These are phyloP conservation scores for Vireo altiloquus DNA, from an alignment of 2,113 vertebrate genomes.

Conservation along the genomic window DNA sequence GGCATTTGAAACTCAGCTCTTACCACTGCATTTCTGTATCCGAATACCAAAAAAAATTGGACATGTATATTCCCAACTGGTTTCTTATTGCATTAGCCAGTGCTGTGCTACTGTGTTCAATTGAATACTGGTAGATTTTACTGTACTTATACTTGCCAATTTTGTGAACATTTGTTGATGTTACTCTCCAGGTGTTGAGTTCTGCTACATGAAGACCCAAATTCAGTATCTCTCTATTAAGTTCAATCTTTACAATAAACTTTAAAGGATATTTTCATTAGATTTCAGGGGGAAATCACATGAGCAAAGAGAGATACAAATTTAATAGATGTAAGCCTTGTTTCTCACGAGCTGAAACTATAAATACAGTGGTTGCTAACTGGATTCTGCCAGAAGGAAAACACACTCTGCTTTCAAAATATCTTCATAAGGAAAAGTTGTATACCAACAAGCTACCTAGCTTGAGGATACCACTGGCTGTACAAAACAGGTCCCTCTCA, in stretches of 20 bases:
- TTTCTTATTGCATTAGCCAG: slow-evolving; percentile 9
- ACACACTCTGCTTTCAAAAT: background rate
- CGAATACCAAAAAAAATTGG: background rate
- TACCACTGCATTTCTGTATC: background rate
- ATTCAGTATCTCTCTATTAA: background rate
- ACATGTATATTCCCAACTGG: background rate
- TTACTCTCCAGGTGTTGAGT: background rate
- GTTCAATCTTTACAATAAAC: slow-evolving; percentile 9
- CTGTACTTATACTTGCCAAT: background rate
- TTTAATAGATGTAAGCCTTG: background rate
- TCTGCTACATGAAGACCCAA: background rate
- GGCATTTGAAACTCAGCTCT: background rate
- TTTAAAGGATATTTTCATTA: slow-evolving; percentile 25
- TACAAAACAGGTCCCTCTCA: background rate
- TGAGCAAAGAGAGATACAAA: background rate
- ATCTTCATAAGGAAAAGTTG: background rate
- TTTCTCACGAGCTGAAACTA: background rate
- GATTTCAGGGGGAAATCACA: background rate
- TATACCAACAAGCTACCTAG: background rate
- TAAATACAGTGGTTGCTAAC: background rate
- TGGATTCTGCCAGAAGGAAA: slow-evolving; percentile 12
- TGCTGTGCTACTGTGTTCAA: background rate
- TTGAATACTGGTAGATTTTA: background rate
- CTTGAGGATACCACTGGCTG: background rate
- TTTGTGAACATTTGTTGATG: background rate